Evolutionary conservation across 37 sponge, comb jelly and placozoan genomes (phyloP), one percentile per base, ranked within the genome.

Genomic region (Theonella swinhoei): DNA sequence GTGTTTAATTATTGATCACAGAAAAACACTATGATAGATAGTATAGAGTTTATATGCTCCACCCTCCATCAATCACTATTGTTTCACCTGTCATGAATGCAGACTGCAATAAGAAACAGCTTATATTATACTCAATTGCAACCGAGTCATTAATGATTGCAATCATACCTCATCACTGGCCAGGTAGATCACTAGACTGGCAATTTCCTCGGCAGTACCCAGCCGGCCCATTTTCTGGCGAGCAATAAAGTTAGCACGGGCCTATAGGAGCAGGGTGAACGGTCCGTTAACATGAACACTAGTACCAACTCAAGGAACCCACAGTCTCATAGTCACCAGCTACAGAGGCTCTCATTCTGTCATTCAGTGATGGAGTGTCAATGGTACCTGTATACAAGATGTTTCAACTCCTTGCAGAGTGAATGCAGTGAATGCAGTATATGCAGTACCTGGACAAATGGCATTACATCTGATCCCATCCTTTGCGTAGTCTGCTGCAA

Each of bases 401-500:
- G 54, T 47, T 47, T 47, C 54, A 47, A 14, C 30, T 67, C 30
- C 33, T 67, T 67, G 7, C 17, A 32, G 20, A 32, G 68, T 67
- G 8, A 9, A 25, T 38, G 33, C 59, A 61, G 1, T 31, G n/a
- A n/a, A n/a, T n/a, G n/a, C n/a, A n/a, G n/a, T n/a, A n/a, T n/a
- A n/a, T n/a, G n/a, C n/a, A 88, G 35, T 25, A 94, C 94, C 95
- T 78, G 95, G 95, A 78, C 95, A 94, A 24, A 94, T 86, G 69
- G 83, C 74, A 38, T 91, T 91, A 71, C 92, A 91, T 0, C 95
- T 70, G 28, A 94, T 91, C 35, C 81, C 86, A 5, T 91, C 79
- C 61, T 64, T 39, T 7, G 88, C 83, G 40, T 88, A 91, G 81
- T 94, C 95, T 0, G 73, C 77, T 2, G 95, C 95, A 39, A 94